phyloP scores from a whole-genome alignment of 2,113 vertebrate genomes.

The Ammospiza nelsoni region DNA sequence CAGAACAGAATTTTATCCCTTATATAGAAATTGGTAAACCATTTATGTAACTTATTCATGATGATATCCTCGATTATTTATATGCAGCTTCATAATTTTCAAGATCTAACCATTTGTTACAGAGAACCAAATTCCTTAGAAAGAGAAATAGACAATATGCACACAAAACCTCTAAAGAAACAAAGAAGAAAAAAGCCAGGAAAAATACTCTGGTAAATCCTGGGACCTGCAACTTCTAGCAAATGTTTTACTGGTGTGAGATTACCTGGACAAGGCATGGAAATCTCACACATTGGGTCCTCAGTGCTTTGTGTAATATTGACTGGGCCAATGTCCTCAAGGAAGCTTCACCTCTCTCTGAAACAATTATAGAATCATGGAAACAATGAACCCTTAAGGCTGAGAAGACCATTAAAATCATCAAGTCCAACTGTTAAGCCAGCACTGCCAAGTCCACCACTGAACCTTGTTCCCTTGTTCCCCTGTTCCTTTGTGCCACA shows the following conservation, averaged over 20 bases:
- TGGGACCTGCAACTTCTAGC: background rate
- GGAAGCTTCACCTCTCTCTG: background rate
- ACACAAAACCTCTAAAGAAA: background rate
- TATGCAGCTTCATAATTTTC: background rate
- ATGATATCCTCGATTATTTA: background rate
- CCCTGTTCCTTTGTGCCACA: background rate
- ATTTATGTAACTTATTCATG: background rate
- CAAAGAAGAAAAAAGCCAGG: accelerated
- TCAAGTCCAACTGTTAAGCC: accelerated
- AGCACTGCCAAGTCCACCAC: background rate
- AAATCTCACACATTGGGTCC: background rate
- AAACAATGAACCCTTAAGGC: accelerated
- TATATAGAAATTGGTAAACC: background rate
- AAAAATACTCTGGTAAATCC: background rate
- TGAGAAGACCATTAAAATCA: background rate
- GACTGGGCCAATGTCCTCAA: background rate
- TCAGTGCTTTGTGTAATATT: background rate
- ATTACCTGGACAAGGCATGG: background rate
- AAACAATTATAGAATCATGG: accelerated
- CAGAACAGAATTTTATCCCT: background rate
- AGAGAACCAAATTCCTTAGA: background rate
- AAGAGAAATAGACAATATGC: background rate
- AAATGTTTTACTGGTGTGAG: background rate
- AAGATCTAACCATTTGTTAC: background rate
- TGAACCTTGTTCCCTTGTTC: background rate